Evolutionary conservation across 1,140 invertebrate species (phyloP), one percentile per base, ranked within the genome.

Genomic region (Micrasema longulum): DNA sequence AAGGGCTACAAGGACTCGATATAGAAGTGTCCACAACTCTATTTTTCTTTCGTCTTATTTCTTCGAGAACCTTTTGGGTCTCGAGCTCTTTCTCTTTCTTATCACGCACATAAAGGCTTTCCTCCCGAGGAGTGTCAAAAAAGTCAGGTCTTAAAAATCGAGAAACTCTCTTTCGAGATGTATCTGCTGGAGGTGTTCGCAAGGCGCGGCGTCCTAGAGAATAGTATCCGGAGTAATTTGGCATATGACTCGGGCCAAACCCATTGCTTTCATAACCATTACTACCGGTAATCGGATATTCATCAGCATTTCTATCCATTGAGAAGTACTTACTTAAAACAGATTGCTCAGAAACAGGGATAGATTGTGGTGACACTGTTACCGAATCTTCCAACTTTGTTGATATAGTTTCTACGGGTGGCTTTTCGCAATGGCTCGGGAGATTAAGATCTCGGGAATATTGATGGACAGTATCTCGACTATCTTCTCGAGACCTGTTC

Each of bases 121-220:
- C 91, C 72, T 92, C 91, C 43, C 87, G 80, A 0, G 90, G 88
- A 0, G 91, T 85, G 62, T 93, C 92, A 76, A 91, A 94, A 77
- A 94, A 93, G 78, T 94, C 92, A 0, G 92, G 91, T 10, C 92
- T 83, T 57, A 93, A 79, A 79, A 93, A 93, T 70, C 91, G 84
- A 11, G 91, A 93, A 43, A 91, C 87, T 67, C 89, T 84, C 23
- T 88, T 86, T 69, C 86, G 87, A 23, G 80, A 81, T 22, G 81
- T 82, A 38, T 80, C 79, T 38, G 80, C 81, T 11, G 75, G 77
- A 10, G 78, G 72, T 10, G 80, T 73, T 50, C 80, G 74, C 63
- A 84, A 77, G 16, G 83, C 83, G 69, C 84, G 83, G 53, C 84
- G 82, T 57, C 82, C 80, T 45, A 84, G 77, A 75, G 73, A 79